Base-by-base conservation (phyloP, 1,140 invertebrate species). In the Chironomus tepperi region DNA sequence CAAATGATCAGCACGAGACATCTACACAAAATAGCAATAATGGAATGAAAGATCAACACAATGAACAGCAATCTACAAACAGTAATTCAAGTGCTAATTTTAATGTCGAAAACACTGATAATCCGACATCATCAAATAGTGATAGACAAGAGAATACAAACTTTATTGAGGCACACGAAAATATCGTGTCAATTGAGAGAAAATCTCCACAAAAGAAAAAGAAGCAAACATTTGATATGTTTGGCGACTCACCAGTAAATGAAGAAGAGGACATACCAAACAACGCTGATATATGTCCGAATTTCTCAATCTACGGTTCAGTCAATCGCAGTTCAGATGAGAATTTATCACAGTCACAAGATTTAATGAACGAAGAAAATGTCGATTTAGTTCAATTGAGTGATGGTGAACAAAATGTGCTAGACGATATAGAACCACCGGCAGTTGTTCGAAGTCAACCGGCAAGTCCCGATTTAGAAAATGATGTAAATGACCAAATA, bases 301-400 rank as follows among this genome's bases (percentile, higher is more conserved):
- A 70, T 10, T 70, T 70, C 18, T 70, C 65, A 19, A 70, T 70
- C 6, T 70, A 70, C 18, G 65, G 18, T 70, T 70, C 16, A 19
- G 65, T 70, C 7, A 21, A 70, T 70, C 6, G 5, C n/a, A 70
- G 8, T 10, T 10, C 65, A 7, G 65, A 70, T 19, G 16, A 21
- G 7, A 70, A 21, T 21, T 8, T 70, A 5, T 19, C 16, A 70
- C 9, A 70, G 65, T 10, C n/a, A 18, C 65, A 70, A 21, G 65
- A 70, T 5, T 21, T 70, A 18, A 19, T 57, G 47, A 57, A 57
- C 18, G 65, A 70, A 10, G 65, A 70, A 70, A 70, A 70, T 70
- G 65, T 70, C 18, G 65, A 70, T 70, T 21, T 70, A 12, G 65
- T 70, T 9, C 65, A 70, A 19, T 7, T 70, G 65, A 70, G 65